Evolutionary conservation across 2,797 vertebrate genomes (phyloP).

Genomic region (Spinus olivaceus): DNA sequence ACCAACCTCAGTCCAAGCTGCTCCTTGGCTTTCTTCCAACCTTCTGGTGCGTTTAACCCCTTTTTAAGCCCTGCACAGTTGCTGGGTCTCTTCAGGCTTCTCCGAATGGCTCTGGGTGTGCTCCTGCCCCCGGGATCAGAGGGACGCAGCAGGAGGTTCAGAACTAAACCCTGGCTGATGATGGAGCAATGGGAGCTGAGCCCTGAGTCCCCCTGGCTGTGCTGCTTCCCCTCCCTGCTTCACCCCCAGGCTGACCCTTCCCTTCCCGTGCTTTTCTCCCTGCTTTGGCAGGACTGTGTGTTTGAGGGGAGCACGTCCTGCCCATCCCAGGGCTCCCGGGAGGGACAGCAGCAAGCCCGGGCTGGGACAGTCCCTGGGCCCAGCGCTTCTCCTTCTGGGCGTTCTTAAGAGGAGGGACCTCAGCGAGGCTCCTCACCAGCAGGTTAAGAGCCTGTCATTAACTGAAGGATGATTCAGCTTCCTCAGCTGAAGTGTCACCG

Average conservation of each 20-base stretch:
- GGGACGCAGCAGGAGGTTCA: neutral
- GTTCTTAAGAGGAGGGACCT: neutral
- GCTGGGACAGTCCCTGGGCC: accelerated
- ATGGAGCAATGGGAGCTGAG: neutral
- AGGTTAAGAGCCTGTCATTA: neutral
- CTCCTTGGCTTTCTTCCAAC: neutral
- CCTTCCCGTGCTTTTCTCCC: neutral
- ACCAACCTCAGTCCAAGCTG: neutral
- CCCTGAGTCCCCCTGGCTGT: neutral
- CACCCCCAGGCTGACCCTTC: neutral
- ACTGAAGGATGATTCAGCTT: constrained; percentile 18
- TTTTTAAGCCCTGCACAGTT: neutral
- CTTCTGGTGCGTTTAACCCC: neutral
- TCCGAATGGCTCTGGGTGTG: neutral
- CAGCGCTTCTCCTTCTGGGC: neutral
- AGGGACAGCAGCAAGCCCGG: neutral
- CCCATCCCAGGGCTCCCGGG: neutral
- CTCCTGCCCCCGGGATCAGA: neutral
- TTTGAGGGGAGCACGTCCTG: neutral
- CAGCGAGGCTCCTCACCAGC: neutral
- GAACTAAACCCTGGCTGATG: neutral
- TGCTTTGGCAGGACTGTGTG: accelerated
- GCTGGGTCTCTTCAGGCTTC: neutral
- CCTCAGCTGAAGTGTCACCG: neutral
- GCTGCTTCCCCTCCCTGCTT: neutral